Evolutionary conservation across 2,797 vertebrate species (phyloP), one percentile per base, ranked within the genome.

Genomic region (Anas bernieri): DNA sequence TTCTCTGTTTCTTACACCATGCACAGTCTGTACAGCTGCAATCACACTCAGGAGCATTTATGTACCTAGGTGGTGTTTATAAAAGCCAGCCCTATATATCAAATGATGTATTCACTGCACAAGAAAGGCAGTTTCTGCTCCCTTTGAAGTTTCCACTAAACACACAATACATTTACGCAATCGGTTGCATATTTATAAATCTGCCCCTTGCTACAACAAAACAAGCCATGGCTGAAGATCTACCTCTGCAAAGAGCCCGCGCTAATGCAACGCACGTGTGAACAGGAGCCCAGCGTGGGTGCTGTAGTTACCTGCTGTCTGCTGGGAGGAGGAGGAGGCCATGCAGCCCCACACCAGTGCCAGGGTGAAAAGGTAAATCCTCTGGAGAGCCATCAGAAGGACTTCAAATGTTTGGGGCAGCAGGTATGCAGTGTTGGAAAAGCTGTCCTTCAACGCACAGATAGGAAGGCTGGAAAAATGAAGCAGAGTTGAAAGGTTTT

Each of bases 241-340:
- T 23, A 11, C 20, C 8, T 13, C 26, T 39, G 14, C 11, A 4
- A 17, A 63, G 59, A 12, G 7, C 23, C 26, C 1, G 1, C 8
- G 12, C 0, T 14, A 48, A 10, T 0, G 7, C 5, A 2, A 22
- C 31, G 28, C 70, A 12, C 1, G 0, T 6, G 28, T 21, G 59
- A 52, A 26, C 50, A 52, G 50, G 50, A 52, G 50, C 50, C 25
- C 25, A 9, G 50, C 26, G 15, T 28, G 15, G 50, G 22, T 8
- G 43, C 10, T 37, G 62, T 20, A 14, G 14, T 79, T 97, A 97
- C 95, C 96, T 97, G 94, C 3, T 7, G 9, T 18, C 25, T 43
- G 74, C 45, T 7, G 55, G 26, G 35, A 79, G 35, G 78, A 79
- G 28, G 56, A 61, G 6, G 75, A 26, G 0, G 10, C 20, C 31